Percentiles rank a stretch among this genome's conserved stretches.
These are phyloP conservation scores for Adela reaumurella DNA, from an alignment of 2,888 invertebrate genomes.

Conservation along the genomic window DNA sequence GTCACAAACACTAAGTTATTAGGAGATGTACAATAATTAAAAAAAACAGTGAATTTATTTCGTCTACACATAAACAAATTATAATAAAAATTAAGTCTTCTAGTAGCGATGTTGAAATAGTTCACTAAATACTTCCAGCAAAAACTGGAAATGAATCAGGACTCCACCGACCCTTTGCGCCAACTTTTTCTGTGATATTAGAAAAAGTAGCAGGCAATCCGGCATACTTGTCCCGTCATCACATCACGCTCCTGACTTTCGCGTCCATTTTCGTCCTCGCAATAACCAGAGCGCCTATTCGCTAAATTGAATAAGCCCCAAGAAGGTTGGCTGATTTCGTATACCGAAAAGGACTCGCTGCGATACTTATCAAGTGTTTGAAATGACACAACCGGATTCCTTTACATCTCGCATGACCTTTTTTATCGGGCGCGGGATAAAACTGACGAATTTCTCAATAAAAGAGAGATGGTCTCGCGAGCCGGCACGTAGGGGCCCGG, in stretches of 20 bases:
- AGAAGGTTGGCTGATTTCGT: conserved; percentile 5
- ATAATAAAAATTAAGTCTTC: too few relatives aligned
- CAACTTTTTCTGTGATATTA: too few relatives aligned
- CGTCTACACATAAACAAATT: too few relatives aligned
- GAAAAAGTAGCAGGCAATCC: too few relatives aligned
- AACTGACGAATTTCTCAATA: conserved; percentile 59
- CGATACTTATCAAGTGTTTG: conserved; percentile 58
- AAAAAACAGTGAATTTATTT: too few relatives aligned
- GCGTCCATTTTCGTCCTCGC: neutral
- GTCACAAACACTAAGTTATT: too few relatives aligned
- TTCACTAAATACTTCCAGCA: too few relatives aligned
- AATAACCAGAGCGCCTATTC: neutral
- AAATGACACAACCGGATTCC: conserved; percentile 56
- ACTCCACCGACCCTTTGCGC: too few relatives aligned
- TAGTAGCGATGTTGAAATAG: too few relatives aligned
- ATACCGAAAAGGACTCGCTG: conserved; percentile 33
- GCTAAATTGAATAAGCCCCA: neutral
- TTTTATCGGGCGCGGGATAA: conserved; percentile 35
- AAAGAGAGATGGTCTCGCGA: conserved; percentile 49
- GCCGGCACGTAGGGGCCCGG: conserved; percentile 45
- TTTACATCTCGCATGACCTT: conserved; percentile 33
- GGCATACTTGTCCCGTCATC: too few relatives aligned
- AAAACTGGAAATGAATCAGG: too few relatives aligned
- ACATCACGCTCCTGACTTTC: neutral
- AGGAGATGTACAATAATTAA: too few relatives aligned